Base-by-base conservation (phyloP, 2,888 invertebrate genomes). In the Lepidocyrtoides sp. region DNA sequence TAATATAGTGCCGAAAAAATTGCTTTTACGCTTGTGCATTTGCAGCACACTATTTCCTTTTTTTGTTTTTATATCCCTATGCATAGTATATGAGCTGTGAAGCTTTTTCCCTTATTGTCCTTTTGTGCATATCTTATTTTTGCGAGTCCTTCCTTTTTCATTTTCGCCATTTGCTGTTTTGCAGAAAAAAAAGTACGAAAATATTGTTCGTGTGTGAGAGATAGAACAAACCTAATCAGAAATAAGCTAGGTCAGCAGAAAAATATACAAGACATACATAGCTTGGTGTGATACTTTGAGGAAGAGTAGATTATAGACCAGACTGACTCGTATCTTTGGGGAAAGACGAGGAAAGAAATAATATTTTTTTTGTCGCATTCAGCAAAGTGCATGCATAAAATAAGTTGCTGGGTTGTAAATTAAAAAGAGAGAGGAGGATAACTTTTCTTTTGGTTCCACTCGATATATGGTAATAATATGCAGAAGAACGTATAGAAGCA, bases 321-420 rank as follows among this genome's bases (percentile, higher is more conserved):
- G 44, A 44, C 44, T 44, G 12, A 36, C 8, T 44, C 1, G 8
- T 44, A 12, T 44, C n/a, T n/a, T n/a, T n/a, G n/a, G n/a, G n/a
- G n/a, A n/a, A 14, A 54, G 12, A 54, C 2, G 54, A 54, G 54
- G 17, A 54, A n/a, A 54, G n/a, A 54, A 54, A 54, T 54, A 17
- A n/a, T n/a, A n/a, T n/a, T n/a, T n/a, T 54, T 54, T 54, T 54
- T 54, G 54, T 54, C 54, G n/a, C 54, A 54, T 17, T 54, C 54
- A 54, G 54, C 54, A 54, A 54, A 54, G 54, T 54, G 54, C 54
- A 17, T 54, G 54, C 12, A 54, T 54, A 54, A 54, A 54, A 54
- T 54, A 54, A 54, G 17, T 17, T 54, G n/a, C 14, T 54, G 54
- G 7, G 54, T 17, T 54, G 54, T 54, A 51, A 20, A 54, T 17